phyloP scores from a whole-genome alignment of 1,140 invertebrate species.

The Pseudobourletiella spinata region DNA sequence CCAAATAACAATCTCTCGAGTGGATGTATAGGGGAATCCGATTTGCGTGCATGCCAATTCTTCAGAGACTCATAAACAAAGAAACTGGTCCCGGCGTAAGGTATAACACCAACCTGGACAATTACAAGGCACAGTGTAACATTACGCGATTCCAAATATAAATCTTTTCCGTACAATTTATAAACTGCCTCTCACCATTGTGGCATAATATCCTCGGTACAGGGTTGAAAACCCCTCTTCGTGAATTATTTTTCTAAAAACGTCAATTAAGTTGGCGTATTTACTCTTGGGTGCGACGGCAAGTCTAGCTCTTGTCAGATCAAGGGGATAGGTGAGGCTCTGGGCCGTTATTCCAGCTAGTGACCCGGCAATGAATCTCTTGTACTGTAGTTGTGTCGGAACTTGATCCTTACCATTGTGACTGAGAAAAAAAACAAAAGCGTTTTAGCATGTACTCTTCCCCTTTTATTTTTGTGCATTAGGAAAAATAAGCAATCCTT shows the following conservation, averaged over 20 bases:
- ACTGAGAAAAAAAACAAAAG: not conserved
- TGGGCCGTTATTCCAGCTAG: constrained; percentile 90
- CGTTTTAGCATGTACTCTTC: not conserved
- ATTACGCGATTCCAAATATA: constrained; percentile 61
- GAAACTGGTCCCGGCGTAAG: constrained; percentile 95
- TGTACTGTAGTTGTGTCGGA: not conserved
- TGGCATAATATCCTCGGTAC: constrained; percentile 8
- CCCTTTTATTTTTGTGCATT: constrained; percentile 2
- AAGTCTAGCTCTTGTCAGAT: constrained; percentile 94
- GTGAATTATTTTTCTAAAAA: constrained; percentile 20
- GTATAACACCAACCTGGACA: constrained; percentile 65
- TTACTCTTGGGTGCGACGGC: constrained; percentile 77
- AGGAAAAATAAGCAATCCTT: not conserved
- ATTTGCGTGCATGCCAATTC: constrained; percentile 62
- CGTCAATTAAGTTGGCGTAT: constrained; percentile 50
- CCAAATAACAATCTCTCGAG: constrained; percentile 8
- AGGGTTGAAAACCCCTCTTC: constrained; percentile 20
- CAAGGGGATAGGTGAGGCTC: constrained; percentile 87
- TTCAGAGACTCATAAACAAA: constrained; percentile 95
- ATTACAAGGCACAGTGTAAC: constrained; percentile 40
- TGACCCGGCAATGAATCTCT: constrained; percentile 77
- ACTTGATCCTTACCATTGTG: not conserved
- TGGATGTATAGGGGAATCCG: not conserved
- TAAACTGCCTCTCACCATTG: no score
- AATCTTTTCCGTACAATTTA: not conserved